Percentiles rank a stretch among this genome's conserved stretches.
These are phyloP conservation scores for Cyprinodon brontotheroides DNA, from an alignment of 2,113 vertebrate species.

Conservation along the genomic window DNA sequence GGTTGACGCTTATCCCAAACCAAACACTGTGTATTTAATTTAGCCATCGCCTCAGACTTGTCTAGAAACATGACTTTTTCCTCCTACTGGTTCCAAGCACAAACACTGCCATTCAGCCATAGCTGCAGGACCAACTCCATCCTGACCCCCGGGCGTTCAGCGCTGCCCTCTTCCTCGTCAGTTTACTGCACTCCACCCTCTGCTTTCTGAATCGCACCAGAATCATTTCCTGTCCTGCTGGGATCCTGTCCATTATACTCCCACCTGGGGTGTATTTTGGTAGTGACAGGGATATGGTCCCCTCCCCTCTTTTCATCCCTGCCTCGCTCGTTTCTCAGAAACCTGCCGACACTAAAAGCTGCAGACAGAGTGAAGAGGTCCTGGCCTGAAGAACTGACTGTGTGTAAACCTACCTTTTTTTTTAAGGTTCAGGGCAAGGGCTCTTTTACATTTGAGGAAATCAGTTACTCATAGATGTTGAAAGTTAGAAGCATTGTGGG, in stretches of 20 bases:
- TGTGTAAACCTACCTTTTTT: slow-evolving; percentile 41
- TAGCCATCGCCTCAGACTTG: slow-evolving; percentile 31
- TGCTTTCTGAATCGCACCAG: slow-evolving; percentile 64
- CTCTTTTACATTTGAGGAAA: slow-evolving; percentile 52
- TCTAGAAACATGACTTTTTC: slow-evolving; percentile 35
- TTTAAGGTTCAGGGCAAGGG: slow-evolving; percentile 69
- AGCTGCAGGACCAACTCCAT: slow-evolving; percentile 34
- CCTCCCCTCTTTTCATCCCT: slow-evolving; percentile 56
- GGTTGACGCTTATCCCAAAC: slow-evolving; percentile 57
- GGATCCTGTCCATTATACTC: slow-evolving; percentile 72
- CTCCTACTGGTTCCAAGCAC: slow-evolving; percentile 41
- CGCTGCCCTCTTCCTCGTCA: slow-evolving; percentile 36
- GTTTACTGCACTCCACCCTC: slow-evolving; percentile 21
- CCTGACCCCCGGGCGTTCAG: slow-evolving; percentile 55
- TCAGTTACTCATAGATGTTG: slow-evolving; percentile 41
- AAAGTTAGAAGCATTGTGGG: slow-evolving; percentile 47
- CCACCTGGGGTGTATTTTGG: slow-evolving; percentile 74
- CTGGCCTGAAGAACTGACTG: slow-evolving; percentile 65
- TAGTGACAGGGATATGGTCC: slow-evolving; percentile 78
- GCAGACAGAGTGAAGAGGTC: slow-evolving; percentile 63
- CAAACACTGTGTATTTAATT: slow-evolving; percentile 65
- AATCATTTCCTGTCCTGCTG: slow-evolving; percentile 72
- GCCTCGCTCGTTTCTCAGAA: slow-evolving; percentile 60
- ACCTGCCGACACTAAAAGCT: slow-evolving; percentile 69
- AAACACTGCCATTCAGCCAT: slow-evolving; percentile 64